Evolutionary conservation across 2,797 vertebrate species (phyloP).

Genomic region (Gymnodraco acuticeps): DNA sequence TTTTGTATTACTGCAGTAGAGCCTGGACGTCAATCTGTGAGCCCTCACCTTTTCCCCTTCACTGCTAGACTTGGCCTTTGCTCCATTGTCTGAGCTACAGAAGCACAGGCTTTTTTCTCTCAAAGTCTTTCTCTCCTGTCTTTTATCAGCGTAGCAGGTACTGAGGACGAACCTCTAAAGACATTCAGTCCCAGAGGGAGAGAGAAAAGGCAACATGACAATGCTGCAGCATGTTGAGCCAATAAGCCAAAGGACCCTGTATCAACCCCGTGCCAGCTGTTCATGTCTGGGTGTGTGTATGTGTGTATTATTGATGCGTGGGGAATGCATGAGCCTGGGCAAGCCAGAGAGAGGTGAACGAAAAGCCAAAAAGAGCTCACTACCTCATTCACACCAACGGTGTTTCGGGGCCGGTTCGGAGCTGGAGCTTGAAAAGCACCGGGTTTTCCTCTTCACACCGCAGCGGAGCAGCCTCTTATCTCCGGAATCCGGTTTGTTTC

Average conservation of each 20-base stretch:
- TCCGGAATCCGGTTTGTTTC: too few relatives aligned
- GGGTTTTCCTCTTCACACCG: too few relatives aligned
- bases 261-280: constrained; percentile 22
- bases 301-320: constrained; percentile 23
- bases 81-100: constrained; percentile 34
- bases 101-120: constrained; percentile 27
- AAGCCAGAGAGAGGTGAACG: constrained; percentile 21
- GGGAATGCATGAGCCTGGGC: constrained; percentile 1
- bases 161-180: constrained; percentile 47
- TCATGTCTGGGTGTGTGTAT: constrained; percentile 9
- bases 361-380: constrained; percentile 18
- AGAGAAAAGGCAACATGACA: constrained; percentile 51
- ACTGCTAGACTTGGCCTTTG: constrained; percentile 47
- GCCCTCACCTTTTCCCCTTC: constrained; percentile 57
- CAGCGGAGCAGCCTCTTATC: too few relatives aligned
- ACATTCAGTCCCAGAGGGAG: constrained; percentile 31
- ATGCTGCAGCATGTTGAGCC: constrained; percentile 38
- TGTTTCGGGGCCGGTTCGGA: too few relatives aligned
- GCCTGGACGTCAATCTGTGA: constrained; percentile 46
- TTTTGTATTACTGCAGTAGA: constrained; percentile 69
- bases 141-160: constrained; percentile 44
- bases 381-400: too few relatives aligned
- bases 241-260: constrained; percentile 43
- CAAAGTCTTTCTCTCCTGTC: constrained; percentile 27
- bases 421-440: too few relatives aligned